phyloP scores from a whole-genome alignment of 2,113 vertebrate species.

The Cebus imitator region DNA sequence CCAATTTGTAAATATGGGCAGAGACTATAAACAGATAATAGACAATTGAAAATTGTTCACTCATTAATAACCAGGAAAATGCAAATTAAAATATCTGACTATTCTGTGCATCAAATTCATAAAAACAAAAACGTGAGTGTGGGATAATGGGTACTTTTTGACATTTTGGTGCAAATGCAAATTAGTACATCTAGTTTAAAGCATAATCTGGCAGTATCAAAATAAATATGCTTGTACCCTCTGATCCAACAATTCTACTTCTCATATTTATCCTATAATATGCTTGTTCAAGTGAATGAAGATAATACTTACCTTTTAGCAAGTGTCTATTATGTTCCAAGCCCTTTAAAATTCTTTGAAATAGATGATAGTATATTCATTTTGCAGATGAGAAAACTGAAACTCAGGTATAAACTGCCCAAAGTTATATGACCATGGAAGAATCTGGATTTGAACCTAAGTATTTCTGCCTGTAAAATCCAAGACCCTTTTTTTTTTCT shows the following conservation, averaged over 20 bases:
- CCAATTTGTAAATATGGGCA: not conserved
- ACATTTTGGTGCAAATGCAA: not conserved
- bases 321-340: constrained; percentile 20
- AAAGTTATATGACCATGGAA: not conserved
- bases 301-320: not conserved
- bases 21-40: not conserved
- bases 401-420: constrained; percentile 34
- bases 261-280: not conserved
- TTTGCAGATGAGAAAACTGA: constrained; percentile 38
- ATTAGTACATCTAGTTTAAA: constrained; percentile 27
- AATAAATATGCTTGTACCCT: not conserved
- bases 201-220: not conserved
- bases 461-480: constrained; percentile 9
- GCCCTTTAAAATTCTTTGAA: constrained; percentile 43
- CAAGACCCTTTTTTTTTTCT: not conserved
- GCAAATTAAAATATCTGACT: not conserved
- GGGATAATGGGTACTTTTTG: not conserved
- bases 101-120: constrained; percentile 28
- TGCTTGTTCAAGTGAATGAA: not conserved
- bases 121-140: not conserved
- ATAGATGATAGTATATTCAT: not conserved
- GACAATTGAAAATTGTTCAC: not conserved
- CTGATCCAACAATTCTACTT: not conserved
- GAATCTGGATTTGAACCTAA: constrained; percentile 21
- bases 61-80: constrained; percentile 4